Evolutionary conservation across 35 echinoderm and acorn worm genomes (phyloP), one percentile per base, ranked within the genome.

Genomic region (Stichopus chloronotus): DNA sequence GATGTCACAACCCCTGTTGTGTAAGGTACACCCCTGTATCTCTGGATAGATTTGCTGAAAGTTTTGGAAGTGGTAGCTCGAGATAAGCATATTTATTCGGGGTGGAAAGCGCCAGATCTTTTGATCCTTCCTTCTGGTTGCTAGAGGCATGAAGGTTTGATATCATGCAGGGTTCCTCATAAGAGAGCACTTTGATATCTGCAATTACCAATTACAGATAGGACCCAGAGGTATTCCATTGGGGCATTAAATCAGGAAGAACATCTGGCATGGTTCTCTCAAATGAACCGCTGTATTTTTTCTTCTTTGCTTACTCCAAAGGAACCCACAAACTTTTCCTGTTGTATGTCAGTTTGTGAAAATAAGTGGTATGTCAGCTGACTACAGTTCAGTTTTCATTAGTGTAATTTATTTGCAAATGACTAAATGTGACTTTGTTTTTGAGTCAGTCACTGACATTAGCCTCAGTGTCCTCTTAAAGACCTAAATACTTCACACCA

Each of bases 131-230:
- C 61, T 14, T 83, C 3, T 53, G 43, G 13, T 83, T 19, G 80
- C 80, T n/a, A 83, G 52, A 83, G 53, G 80, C 12, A 7, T 52
- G 80, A 20, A 83, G 80, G 80, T 56, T 17, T 55, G 80, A 83
- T 83, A 12, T 83, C 80, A 52, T 83, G 80, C 55, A 56, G 80
- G 55, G 80, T 55, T 56, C 17, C 53, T n/a, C 21, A 25, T 78
- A 78, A 17, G 80, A 16, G 19, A 83, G 55, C 5, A 83, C 55
- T 11, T 83, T 55, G 80, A 17, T 52, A 83, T 83, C 12, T 56
- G 80, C 53, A 83, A 83, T 83, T 83, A 83, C 8, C 80, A 56
- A 55, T 83, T 83, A 83, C 80, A 83, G 55, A 83, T 56, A 83
- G 55, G 43, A 55, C 80, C 80, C 53, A 56, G 25, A 56, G 53